These are phyloP conservation scores for Columba guinea DNA, from an alignment of 2,797 vertebrate species.

Conservation along the genomic window DNA sequence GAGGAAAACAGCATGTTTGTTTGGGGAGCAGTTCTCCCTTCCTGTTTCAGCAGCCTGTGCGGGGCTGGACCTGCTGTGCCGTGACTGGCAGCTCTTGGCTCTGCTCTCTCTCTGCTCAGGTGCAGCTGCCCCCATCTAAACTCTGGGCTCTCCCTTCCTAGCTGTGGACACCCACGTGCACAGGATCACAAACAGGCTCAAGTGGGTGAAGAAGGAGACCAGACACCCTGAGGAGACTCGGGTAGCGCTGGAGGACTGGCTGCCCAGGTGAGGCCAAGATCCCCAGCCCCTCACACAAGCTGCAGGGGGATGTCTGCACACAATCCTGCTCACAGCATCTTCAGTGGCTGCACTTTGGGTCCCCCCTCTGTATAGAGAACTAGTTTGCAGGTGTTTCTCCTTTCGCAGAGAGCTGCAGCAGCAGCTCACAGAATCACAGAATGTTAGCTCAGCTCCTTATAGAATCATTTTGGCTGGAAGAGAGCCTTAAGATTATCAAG, in stretches of 20 bases:
- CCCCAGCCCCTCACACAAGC: background rate
- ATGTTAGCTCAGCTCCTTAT: too few species aligned
- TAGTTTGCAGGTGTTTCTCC: background rate
- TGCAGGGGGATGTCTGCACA: background rate
- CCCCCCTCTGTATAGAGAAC: background rate
- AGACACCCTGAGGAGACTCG: constrained; percentile 88
- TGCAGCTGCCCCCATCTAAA: background rate
- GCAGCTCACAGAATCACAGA: too few species aligned
- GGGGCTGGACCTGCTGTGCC: background rate
- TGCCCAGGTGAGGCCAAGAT: constrained; percentile 85
- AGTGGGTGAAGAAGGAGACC: constrained; percentile 85
- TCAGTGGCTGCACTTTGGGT: background rate
- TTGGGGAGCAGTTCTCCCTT: background rate
- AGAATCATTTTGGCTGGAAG: too few species aligned
- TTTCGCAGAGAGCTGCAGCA: background rate
- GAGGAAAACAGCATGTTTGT: background rate
- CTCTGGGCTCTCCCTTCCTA: constrained; percentile 59
- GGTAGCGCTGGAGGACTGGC: constrained; percentile 88
- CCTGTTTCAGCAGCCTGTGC: background rate
- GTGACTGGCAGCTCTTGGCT: background rate
- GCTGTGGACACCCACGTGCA: constrained; percentile 98
- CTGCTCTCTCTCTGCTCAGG: background rate
- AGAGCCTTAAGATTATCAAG: background rate
- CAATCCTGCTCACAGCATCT: background rate
- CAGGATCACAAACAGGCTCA: constrained; percentile 89